Evolutionary conservation across 2,888 invertebrate genomes (phyloP).

Genomic region (Macrosoma leucophasiata): DNA sequence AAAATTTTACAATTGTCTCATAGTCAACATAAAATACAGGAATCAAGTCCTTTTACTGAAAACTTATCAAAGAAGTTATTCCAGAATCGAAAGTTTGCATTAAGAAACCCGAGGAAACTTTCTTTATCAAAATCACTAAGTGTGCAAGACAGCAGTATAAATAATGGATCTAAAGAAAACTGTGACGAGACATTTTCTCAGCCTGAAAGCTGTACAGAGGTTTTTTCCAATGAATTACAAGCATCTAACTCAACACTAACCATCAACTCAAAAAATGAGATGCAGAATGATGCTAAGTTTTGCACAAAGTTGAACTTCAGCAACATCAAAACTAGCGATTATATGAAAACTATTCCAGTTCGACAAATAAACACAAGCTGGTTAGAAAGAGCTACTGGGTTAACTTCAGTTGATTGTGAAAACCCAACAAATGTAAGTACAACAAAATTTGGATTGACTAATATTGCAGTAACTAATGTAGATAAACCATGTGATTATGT

Average conservation of each 20-base stretch:
- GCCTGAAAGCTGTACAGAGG: no score
- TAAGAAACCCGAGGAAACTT: conserved; percentile 86
- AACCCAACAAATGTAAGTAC: conserved; percentile 23
- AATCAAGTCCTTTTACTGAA: conserved; percentile 55
- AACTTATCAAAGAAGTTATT: conserved; percentile 81
- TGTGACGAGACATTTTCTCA: no score
- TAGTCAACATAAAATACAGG: conserved; percentile 28
- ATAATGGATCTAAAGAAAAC: no score
- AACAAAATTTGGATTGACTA: conserved; percentile 55
- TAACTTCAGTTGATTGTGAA: conserved; percentile 39
- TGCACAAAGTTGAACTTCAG: no score
- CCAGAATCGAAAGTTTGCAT: conserved; percentile 79
- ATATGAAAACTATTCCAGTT: conserved; percentile 30
- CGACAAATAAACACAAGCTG: conserved; percentile 59
- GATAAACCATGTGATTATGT: conserved; percentile 75
- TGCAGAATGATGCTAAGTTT: no score
- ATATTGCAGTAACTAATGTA: conserved; percentile 39
- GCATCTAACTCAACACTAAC: no score
- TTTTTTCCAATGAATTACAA: no score
- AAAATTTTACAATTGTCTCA: conserved; percentile 31
- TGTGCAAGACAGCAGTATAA: no score
- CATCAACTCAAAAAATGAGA: no score
- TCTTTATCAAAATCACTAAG: conserved; percentile 34
- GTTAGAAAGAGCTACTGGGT: conserved; percentile 64
- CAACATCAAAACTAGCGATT: no score